phyloP scores from a whole-genome alignment of 2,113 vertebrate genomes.

The Gambusia affinis region DNA sequence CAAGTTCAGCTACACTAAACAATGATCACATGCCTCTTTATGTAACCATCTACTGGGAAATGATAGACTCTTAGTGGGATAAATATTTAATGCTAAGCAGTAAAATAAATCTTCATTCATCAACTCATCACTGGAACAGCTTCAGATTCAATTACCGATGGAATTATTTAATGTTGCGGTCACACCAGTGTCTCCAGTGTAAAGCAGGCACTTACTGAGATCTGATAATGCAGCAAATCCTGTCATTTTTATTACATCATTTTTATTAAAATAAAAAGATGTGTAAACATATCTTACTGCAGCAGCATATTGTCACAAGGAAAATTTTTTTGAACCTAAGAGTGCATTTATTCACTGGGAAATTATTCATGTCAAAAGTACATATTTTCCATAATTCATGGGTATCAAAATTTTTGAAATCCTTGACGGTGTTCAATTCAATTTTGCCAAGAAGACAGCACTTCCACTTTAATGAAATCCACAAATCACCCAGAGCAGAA shows the following conservation, averaged over 20 bases:
- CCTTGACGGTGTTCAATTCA: too few relatives aligned
- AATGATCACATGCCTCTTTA: constrained; percentile 11
- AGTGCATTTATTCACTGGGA: not conserved
- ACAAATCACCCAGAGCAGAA: too few relatives aligned
- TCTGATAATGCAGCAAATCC: not conserved
- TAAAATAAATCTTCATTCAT: constrained; percentile 34
- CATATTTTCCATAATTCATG: not conserved
- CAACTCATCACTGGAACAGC: constrained; percentile 12
- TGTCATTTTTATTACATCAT: not conserved
- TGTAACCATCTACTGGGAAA: constrained; percentile 10
- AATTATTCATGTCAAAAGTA: not conserved
- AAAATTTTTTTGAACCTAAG: too few relatives aligned
- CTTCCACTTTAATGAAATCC: too few relatives aligned
- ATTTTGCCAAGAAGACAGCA: too few relatives aligned
- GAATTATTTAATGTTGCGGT: not conserved
- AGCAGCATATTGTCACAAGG: not conserved
- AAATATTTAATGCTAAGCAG: constrained; percentile 54
- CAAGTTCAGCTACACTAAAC: constrained; percentile 12
- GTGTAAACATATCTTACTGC: not conserved
- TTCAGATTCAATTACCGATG: constrained; percentile 12
- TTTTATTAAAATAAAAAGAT: not conserved
- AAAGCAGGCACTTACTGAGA: not conserved
- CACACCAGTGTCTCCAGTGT: not conserved
- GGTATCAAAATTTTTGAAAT: too few relatives aligned
- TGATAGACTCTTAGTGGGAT: constrained; percentile 36